Base-by-base conservation (phyloP, 2,888 invertebrate species). In the Pachliopta kotzebuea region DNA sequence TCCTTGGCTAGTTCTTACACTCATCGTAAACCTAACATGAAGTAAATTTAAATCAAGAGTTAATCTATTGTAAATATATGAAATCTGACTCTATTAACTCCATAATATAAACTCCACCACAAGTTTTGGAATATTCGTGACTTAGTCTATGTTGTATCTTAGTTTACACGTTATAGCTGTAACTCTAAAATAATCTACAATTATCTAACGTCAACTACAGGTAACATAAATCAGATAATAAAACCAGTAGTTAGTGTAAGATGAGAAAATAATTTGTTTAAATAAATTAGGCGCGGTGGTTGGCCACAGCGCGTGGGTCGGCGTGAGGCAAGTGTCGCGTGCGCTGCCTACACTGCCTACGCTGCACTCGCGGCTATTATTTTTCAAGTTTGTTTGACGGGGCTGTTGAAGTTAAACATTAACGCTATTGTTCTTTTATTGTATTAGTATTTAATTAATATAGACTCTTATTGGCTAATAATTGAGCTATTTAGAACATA, bases 341-440 rank as follows among this genome's bases (percentile, higher is more conserved):
- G 86, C 88, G 84, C 83, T 77, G 75, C 88, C 88, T 84, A 88
- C 89, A 85, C 84, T 57, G 66, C 77, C 88, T 84, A 88, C 89
- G 85, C 84, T 57, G 66, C 77, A 76, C 80, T 81, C 78, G 80
- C 77, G 79, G 77, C 77, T 77, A 80, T 85, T 76, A 76, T 83
- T 85, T 84, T 85, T 81, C 76, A 75, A 80, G 73, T 74, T 74
- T 72, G 69, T 72, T 71, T 71, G 67, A 68, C 68, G 68, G 67
- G 49, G 55, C 77, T 75, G 76, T 80, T 76, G 73, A 80, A 83
- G 78, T 72, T 72, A 81, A 84, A 78, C 79, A 78, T 67, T 71
- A 71, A 71, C 72, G 72, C 72, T 72, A 74, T 67, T 66, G 21
- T 52, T 52, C 7, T 14, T 21, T 62, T 63, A 42, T 42, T 60